Evolutionary conservation across 2,888 invertebrate genomes (phyloP), one percentile per base, ranked within the genome.

Genomic region (Meghimatium bilineatum): DNA sequence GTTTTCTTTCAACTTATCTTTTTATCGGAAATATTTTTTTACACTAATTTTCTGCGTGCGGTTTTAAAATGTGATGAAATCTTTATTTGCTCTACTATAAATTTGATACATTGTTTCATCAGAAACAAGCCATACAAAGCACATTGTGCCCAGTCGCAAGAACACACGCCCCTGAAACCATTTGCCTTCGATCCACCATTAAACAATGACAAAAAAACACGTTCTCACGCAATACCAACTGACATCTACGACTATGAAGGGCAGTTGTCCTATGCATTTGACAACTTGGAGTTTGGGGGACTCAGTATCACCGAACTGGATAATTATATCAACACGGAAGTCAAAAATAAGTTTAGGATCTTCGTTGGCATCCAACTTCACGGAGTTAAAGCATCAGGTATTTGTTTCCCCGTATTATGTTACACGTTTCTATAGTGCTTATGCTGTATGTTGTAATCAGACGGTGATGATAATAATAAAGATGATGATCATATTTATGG

Each of bases 231-330:
- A 38, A 77, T 76, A 2, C 87, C 88, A n/a, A 84, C 83, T 23
- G 38, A 85, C 29, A 26, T 88, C 20, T 88, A 88, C 71, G 86
- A 87, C 83, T 88, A 88, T 44, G 86, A 87, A 56, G 23, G 69
- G 17, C 86, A 80, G 20, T 77, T 88, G 23, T 75, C 63, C 1
- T 88, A 88, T 82, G 80, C 81, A 36, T 88, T 85, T 69, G 88
- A 88, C 76, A 80, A 74, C 14, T 83, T 88, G 26, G 77, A 79
- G 34, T 87, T 86, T 80, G 87, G 87, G 20, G 88, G 88, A 0
- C 85, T 86, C 82, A 85, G 69, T n/a, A 71, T 88, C 20, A 78
- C 77, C 10, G 84, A 87, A 66, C 80, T 88, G 12, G 84, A 86
- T 17, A 66, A 80, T 17, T 84, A 85, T 56, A 83, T 88, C 23